Conservation (phyloP, 1,140 invertebrate species). For the Pristionchus pacificus region DNA sequence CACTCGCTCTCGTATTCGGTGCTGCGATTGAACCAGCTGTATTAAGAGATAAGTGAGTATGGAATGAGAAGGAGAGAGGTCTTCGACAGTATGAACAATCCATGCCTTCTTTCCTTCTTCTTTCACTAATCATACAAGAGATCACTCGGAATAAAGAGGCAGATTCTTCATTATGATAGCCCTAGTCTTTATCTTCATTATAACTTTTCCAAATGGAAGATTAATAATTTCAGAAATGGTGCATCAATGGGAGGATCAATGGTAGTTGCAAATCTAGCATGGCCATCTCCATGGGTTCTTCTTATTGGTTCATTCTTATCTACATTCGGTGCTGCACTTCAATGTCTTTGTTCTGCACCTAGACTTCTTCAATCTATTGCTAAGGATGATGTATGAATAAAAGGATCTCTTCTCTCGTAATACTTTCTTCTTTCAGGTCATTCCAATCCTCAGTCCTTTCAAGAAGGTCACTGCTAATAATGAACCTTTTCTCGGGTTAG, state of each 20-base stretch:
- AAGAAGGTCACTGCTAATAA: slow-evolving; percentile 83
- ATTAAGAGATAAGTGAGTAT: slow-evolving; percentile 48
- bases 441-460: slow-evolving; percentile 88
- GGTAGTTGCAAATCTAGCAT: slow-evolving; percentile 52
- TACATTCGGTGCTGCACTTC: slow-evolving; percentile 91
- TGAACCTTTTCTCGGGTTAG: slow-evolving; percentile 76
- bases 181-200: not conserved
- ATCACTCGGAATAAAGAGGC: too few relatives aligned
- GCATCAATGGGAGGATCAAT: slow-evolving; percentile 48
- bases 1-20: slow-evolving; percentile 53
- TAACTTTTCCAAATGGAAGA: not conserved
- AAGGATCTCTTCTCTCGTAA: not conserved
- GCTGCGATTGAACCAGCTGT: slow-evolving; percentile 44
- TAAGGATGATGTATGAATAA: slow-evolving; percentile 70
- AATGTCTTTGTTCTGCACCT: slow-evolving; percentile 73
- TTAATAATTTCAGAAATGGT: slow-evolving; percentile 39
- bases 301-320: slow-evolving; percentile 94
- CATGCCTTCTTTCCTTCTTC: not conserved
- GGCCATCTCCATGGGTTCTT: slow-evolving; percentile 85
- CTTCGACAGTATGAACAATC: too few relatives aligned
- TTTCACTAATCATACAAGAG: not conserved
- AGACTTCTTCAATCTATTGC: slow-evolving; percentile 75
- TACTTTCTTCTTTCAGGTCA: slow-evolving; percentile 65
- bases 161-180: too few relatives aligned
- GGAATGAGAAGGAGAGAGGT: too few relatives aligned